Evolutionary conservation across 92 coral and sea anemone species (phyloP).

Genomic region (Porites lobata): DNA sequence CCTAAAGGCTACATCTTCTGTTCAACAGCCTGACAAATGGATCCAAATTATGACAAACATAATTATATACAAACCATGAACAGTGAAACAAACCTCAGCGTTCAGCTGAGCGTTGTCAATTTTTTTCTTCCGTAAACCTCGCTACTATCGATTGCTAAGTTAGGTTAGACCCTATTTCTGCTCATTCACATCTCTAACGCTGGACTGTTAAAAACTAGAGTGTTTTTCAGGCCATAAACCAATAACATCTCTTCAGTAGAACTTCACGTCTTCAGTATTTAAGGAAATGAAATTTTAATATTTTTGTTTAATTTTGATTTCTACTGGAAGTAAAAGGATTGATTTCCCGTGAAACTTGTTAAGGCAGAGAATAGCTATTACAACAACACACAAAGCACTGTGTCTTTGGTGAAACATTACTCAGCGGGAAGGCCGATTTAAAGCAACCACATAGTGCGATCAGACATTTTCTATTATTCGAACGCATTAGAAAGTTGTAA

Average conservation of each 20-base stretch:
- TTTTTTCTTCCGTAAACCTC: background rate
- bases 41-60: background rate
- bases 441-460: constrained; percentile 12
- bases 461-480: constrained; percentile 62
- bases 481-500: constrained; percentile 66
- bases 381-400: constrained; percentile 14
- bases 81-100: background rate
- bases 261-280: background rate
- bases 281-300: background rate
- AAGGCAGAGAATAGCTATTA: background rate
- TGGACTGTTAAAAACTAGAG: no score
- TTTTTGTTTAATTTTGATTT: background rate
- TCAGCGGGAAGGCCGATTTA: constrained; percentile 29
- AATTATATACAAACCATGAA: background rate
- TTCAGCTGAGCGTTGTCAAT: background rate
- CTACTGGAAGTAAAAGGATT: background rate
- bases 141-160: background rate
- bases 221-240: no score
- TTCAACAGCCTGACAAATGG: background rate
- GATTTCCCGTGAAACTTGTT: background rate
- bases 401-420: constrained; percentile 29
- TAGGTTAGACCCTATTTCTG: background rate
- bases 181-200: no score
- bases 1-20: background rate
- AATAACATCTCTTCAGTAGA: background rate